phyloP scores from a whole-genome alignment of 2,113 vertebrate species.

The Lichenostomus cassidix region DNA sequence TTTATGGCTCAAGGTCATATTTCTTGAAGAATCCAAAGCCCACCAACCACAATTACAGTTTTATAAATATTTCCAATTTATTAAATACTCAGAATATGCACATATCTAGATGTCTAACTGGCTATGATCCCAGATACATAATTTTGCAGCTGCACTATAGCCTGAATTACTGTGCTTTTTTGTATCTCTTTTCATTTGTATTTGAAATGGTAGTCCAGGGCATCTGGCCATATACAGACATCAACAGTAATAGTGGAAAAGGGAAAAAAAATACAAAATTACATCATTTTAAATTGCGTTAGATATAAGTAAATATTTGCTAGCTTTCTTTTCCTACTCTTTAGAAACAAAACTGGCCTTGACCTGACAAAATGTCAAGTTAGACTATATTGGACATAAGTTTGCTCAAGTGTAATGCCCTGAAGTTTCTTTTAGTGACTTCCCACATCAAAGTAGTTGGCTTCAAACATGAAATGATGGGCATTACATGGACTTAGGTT shows the following conservation, averaged over 20 bases:
- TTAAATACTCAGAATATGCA: background rate
- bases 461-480: background rate
- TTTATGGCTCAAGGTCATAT: background rate
- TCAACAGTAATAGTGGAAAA: background rate
- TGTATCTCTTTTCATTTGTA: background rate
- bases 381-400: background rate
- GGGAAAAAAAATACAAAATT: background rate
- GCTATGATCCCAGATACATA: background rate
- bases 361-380: background rate
- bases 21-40: background rate
- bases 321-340: background rate
- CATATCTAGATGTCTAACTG: background rate
- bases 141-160: background rate
- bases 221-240: background rate
- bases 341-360: background rate
- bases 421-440: background rate
- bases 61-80: background rate
- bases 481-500: background rate
- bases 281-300: background rate
- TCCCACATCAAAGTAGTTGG: background rate
- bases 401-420: background rate
- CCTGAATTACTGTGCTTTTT: background rate
- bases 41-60: background rate
- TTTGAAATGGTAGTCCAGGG: background rate
- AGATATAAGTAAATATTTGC: background rate